Percentiles rank a stretch among this genome's conserved stretches.
Evolutionary conservation across 2,888 invertebrate species (phyloP).

Genomic region (Scaptodrosophila latifasciaeformis): DNA sequence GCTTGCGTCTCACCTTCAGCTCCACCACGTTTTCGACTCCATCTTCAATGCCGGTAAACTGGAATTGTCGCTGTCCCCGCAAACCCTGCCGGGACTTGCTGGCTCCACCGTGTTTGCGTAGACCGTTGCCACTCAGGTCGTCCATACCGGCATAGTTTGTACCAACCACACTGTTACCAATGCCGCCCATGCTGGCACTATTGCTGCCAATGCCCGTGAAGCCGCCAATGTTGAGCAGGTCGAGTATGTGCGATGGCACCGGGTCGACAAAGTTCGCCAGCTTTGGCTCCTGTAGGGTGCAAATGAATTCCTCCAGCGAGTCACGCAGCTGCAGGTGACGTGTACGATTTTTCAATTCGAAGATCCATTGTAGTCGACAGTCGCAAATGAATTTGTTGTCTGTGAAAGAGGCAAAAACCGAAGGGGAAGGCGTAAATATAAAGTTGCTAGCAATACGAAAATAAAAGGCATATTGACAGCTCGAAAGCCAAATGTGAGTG

Average conservation of each 20-base stretch:
- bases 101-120: slow-evolving; percentile 33
- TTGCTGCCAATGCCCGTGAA: slow-evolving; percentile 59
- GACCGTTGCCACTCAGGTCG: slow-evolving; percentile 36
- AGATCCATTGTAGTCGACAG: slow-evolving; percentile 88
- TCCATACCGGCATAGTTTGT: slow-evolving; percentile 48
- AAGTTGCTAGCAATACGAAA: slow-evolving; percentile 16
- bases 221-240: slow-evolving; percentile 60
- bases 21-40: slow-evolving; percentile 47
- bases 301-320: slow-evolving; percentile 83
- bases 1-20: slow-evolving; percentile 46
- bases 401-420: slow-evolving; percentile 72
- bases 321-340: slow-evolving; percentile 82
- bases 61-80: slow-evolving; percentile 58
- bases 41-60: slow-evolving; percentile 37
- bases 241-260: slow-evolving; percentile 64
- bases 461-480: slow-evolving; percentile 41
- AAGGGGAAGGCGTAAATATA: slow-evolving; percentile 22
- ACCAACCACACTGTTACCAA: slow-evolving; percentile 37
- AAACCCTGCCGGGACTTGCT: slow-evolving; percentile 56
- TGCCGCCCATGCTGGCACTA: slow-evolving; percentile 54
- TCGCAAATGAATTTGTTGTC: slow-evolving; percentile 90
- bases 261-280: slow-evolving; percentile 66
- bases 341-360: slow-evolving; percentile 82
- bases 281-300: slow-evolving; percentile 78
- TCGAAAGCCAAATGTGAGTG: slow-evolving; percentile 4